Evolutionary conservation across 2,888 invertebrate genomes (phyloP).

Genomic region (Dynastes hyllus): DNA sequence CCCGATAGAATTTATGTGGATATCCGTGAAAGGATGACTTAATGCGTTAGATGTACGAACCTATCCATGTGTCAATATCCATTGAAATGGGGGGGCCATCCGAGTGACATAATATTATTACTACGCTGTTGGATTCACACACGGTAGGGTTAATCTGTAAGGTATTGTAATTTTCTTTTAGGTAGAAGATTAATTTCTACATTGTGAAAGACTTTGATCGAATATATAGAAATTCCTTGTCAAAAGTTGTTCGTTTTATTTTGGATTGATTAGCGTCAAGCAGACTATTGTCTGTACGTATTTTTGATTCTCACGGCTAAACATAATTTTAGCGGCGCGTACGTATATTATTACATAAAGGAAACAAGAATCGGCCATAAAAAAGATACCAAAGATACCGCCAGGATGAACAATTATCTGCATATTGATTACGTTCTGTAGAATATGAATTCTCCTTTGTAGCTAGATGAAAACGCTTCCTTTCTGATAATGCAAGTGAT

Average conservation of each 20-base stretch:
- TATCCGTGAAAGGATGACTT: slow-evolving; percentile 38
- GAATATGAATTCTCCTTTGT: no score
- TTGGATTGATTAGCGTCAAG: background rate
- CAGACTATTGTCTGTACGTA: background rate
- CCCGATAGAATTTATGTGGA: slow-evolving; percentile 26
- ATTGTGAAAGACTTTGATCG: background rate
- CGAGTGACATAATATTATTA: slow-evolving; percentile 33
- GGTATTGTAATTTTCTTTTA: slow-evolving; percentile 11
- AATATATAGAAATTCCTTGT: background rate
- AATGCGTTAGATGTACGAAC: slow-evolving; percentile 17
- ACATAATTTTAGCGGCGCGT: background rate
- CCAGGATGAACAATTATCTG: slow-evolving; percentile 2
- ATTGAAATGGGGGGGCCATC: slow-evolving; percentile 8
- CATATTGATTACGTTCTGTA: background rate
- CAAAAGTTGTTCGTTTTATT: background rate
- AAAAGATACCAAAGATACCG: slow-evolving; percentile 1
- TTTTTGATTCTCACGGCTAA: background rate
- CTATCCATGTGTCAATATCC: slow-evolving; percentile 27
- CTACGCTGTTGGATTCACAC: slow-evolving; percentile 11
- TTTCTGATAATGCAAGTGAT: background rate
- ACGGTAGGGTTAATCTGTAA: slow-evolving; percentile 17
- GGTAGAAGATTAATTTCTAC: background rate
- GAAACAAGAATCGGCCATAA: background rate
- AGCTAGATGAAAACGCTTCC: background rate
- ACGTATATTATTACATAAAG: slow-evolving; percentile 1